phyloP scores from a whole-genome alignment of 2,113 vertebrate species.

The Hemiprocne comata region DNA sequence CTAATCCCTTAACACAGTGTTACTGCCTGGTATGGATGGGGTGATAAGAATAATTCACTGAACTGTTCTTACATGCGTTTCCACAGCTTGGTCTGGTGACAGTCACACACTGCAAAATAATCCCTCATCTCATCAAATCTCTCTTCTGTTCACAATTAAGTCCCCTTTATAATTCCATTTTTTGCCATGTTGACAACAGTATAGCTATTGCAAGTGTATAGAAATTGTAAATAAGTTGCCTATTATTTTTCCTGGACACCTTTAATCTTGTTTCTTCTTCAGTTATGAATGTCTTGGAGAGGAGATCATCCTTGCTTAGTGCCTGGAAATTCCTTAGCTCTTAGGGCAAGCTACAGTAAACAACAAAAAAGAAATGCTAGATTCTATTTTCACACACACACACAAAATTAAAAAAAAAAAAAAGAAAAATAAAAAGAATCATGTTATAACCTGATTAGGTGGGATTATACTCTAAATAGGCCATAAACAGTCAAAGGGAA shows the following conservation, averaged over 20 bases:
- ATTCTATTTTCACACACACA: neutral
- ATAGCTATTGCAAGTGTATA: neutral
- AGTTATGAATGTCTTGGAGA: neutral
- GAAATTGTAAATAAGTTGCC: neutral
- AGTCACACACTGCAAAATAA: neutral
- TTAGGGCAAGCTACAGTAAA: neutral
- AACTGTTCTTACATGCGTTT: neutral
- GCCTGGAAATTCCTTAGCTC: neutral
- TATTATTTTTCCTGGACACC: neutral
- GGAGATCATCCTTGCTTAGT: neutral
- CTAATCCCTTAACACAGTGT: neutral
- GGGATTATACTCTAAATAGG: slow-evolving; percentile 51
- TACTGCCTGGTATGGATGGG: neutral
- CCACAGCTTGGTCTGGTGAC: neutral
- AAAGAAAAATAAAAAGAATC: neutral
- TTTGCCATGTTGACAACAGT: neutral
- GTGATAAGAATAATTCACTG: neutral
- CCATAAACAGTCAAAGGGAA: slow-evolving; percentile 52
- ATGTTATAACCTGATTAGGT: slow-evolving; percentile 34
- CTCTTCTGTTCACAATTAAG: neutral
- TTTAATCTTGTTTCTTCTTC: neutral
- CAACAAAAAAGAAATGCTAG: neutral
- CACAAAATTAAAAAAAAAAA: neutral
- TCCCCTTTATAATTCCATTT: neutral
- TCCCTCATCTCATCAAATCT: neutral